Base-by-base conservation (phyloP, 2,113 vertebrate genomes). In the Apodemus sylvaticus region DNA sequence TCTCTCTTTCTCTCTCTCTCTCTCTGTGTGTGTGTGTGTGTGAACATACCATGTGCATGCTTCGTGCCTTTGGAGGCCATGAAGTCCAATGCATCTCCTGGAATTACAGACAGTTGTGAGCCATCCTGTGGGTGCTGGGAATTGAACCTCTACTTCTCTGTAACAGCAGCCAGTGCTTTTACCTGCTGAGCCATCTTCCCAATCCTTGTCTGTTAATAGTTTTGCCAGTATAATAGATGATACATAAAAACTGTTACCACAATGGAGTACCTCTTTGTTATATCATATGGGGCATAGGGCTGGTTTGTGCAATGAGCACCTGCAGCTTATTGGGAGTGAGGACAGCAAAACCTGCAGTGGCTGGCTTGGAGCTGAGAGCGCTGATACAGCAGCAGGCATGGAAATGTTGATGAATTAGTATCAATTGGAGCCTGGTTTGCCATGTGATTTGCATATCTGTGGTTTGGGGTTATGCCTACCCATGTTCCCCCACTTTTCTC, bases 361-460 rank as follows among this genome's bases (percentile, higher is more conserved):
- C 68, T 95, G 5, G 16, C 53, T 83, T 90, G 78, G 79, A n/a
- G 60, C 68, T 82, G 71, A 97, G 90, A 93, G 77, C 51, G 94
- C 97, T 96, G 97, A 96, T 95, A 42, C 71, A 95, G 96, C 91
- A 94, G 48, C 42, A n/a, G 66, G 70, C 85, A 97, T 96, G 97
- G 96, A 94, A 97, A 98, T 93, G 71, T 95, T 97, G 97, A 97
- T 98, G 97, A 97, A 96, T 95, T 94, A 88, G 66, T 97, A 94
- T 97, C 94, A 97, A 94, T 90, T 66, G 26, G 62, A 86, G 66
- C 86, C 91, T 93, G 71, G 73, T 92, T 97, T 93, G 91, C 86
- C 92, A 68, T 58, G 74, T 78, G 55, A 96, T 98, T 98, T 97
- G 93, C 97, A 97, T 98, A 93, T 91, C 71, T 97, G 96, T 96